These are phyloP conservation scores for Alcis repandata DNA, from an alignment of 2,888 invertebrate species.

Conservation along the genomic window DNA sequence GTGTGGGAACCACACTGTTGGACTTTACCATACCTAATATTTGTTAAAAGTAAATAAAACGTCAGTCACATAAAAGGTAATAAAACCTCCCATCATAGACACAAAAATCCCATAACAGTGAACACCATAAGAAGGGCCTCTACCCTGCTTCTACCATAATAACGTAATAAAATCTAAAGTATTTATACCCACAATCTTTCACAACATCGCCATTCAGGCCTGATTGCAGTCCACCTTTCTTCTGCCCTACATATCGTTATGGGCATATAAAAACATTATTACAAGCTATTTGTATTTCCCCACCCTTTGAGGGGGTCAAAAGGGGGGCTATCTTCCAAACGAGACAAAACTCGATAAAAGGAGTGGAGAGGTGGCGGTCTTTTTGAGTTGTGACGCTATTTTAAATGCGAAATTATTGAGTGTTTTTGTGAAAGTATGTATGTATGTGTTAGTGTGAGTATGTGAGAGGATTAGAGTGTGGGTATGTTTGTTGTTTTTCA, in stretches of 20 bases:
- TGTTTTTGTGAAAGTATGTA: too few relatives aligned
- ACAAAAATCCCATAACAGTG: background rate
- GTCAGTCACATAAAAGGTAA: background rate
- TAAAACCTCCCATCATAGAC: constrained; percentile 4
- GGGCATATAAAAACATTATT: constrained; percentile 37
- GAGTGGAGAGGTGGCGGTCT: constrained; percentile 16
- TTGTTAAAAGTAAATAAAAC: background rate
- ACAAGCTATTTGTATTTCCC: constrained; percentile 35
- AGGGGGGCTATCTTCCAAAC: constrained; percentile 29
- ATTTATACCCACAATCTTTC: constrained; percentile 15
- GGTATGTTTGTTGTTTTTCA: too few relatives aligned
- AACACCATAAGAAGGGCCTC: background rate
- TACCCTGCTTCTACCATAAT: background rate
- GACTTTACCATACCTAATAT: too few relatives aligned
- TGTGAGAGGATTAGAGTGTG: too few relatives aligned
- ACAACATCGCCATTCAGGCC: constrained; percentile 20
- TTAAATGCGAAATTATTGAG: too few relatives aligned
- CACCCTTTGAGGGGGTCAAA: background rate
- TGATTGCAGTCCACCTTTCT: constrained; percentile 24
- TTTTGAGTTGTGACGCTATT: constrained; percentile 11
- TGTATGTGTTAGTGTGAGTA: too few relatives aligned
- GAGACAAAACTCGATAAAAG: constrained; percentile 32
- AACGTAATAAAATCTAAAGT: constrained; percentile 19
- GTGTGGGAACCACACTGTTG: too few relatives aligned
- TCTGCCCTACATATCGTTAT: constrained; percentile 33